Conservation (phyloP, 2,888 invertebrate genomes). For the Acrobasis repandana region DNA sequence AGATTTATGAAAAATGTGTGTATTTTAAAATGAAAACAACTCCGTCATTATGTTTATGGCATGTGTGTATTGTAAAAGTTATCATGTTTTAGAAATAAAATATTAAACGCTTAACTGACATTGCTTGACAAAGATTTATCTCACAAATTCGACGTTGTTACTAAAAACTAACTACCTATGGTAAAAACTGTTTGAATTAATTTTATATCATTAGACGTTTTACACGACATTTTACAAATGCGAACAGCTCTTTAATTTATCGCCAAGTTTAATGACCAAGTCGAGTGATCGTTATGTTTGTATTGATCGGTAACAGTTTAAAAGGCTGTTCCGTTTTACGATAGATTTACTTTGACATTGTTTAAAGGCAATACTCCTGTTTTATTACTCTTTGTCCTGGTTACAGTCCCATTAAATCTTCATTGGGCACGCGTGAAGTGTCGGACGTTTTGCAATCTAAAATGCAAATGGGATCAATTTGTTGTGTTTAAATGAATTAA, state of each 20-base stretch:
- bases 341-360: conserved; percentile 64
- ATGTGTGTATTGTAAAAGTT: too few species aligned
- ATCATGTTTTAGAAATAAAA: too few species aligned
- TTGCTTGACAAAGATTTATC: too few species aligned
- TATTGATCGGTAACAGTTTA: conserved; percentile 47
- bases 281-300: conserved; percentile 47
- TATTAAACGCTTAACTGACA: too few species aligned
- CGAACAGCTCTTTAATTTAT: conserved; percentile 25
- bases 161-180: too few species aligned
- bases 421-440: conserved; percentile 42
- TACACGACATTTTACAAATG: conserved; percentile 10
- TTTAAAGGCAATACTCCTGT: conserved; percentile 62
- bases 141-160: too few species aligned
- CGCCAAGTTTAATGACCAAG: conserved; percentile 40
- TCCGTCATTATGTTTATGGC: too few species aligned
- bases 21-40: too few species aligned
- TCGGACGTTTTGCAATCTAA: conserved; percentile 25
- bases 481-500: conserved; percentile 10
- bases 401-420: conserved; percentile 56
- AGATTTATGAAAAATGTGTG: too few species aligned
- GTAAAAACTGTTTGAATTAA: background rate
- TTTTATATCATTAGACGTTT: background rate
- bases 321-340: conserved; percentile 43
- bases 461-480: conserved; percentile 17
- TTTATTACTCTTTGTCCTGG: conserved; percentile 62